These are phyloP conservation scores for Lagria hirta DNA, from an alignment of 2,888 invertebrate genomes.

Conservation along the genomic window DNA sequence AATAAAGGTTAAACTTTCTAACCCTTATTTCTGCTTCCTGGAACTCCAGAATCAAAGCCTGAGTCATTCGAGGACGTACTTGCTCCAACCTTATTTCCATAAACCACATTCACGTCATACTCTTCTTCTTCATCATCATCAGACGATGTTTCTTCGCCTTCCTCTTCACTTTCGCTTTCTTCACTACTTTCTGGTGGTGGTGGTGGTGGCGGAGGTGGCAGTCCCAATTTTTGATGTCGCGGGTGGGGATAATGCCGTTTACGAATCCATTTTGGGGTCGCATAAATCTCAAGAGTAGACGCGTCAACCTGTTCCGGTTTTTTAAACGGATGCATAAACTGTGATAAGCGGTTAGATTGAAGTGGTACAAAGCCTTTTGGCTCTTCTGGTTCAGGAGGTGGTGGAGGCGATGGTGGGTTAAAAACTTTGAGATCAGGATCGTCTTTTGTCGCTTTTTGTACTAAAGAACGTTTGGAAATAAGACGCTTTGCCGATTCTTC, in stretches of 20 bases:
- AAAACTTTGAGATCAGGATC: slow-evolving; percentile 51
- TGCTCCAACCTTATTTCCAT: slow-evolving; percentile 56
- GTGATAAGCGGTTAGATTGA: slow-evolving; percentile 50
- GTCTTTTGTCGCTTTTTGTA: slow-evolving; percentile 47
- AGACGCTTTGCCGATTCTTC: slow-evolving; percentile 30
- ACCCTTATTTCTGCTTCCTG: slow-evolving; percentile 66
- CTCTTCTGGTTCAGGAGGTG: slow-evolving; percentile 47
- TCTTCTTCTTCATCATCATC: too few relatives aligned
- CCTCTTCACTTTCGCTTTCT: slow-evolving; percentile 40
- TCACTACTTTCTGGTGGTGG: slow-evolving; percentile 31
- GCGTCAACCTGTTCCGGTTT: slow-evolving; percentile 51
- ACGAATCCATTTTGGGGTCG: slow-evolving; percentile 51
- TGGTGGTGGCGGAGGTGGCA: slow-evolving; percentile 28
- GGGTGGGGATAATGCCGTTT: slow-evolving; percentile 50
- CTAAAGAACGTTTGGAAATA: slow-evolving; percentile 50
- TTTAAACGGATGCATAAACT: slow-evolving; percentile 50
- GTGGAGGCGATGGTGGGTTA: slow-evolving; percentile 37
- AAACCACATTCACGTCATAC: slow-evolving; percentile 40
- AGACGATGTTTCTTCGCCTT: slow-evolving; percentile 48
- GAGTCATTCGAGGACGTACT: slow-evolving; percentile 83
- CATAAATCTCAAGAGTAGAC: slow-evolving; percentile 51
- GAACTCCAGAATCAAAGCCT: slow-evolving; percentile 71
- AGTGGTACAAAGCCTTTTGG: slow-evolving; percentile 51
- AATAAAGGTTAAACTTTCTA: slow-evolving; percentile 47
- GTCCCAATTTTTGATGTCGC: too few relatives aligned